phyloP scores from a whole-genome alignment of 2,888 invertebrate genomes.

The Andrena camellia region DNA sequence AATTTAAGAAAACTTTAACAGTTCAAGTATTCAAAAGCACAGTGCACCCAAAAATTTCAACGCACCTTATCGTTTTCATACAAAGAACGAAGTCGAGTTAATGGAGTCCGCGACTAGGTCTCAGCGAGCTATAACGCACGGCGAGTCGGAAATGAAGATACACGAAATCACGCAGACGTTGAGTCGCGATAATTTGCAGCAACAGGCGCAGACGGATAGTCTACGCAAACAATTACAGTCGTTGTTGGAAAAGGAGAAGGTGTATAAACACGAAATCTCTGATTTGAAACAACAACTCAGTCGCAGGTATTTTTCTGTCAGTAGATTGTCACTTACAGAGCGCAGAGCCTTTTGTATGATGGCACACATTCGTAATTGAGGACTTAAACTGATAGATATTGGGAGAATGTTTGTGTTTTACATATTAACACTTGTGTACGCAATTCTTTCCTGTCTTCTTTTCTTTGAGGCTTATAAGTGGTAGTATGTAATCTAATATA shows the following conservation, averaged over 20 bases:
- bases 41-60: background rate
- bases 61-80: background rate
- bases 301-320: conserved; percentile 67
- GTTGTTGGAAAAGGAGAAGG: conserved; percentile 81
- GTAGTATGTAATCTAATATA: too few relatives aligned
- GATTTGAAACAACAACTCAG: conserved; percentile 86
- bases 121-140: conserved; percentile 66
- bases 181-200: conserved; percentile 70
- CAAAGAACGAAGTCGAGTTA: conserved; percentile 78
- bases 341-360: too few relatives aligned
- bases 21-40: background rate
- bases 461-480: too few relatives aligned
- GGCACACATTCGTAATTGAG: background rate
- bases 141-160: conserved; percentile 66
- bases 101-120: conserved; percentile 72
- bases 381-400: too few relatives aligned
- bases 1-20: background rate
- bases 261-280: conserved; percentile 86
- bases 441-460: too few relatives aligned
- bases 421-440: too few relatives aligned
- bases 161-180: conserved; percentile 70
- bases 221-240: conserved; percentile 78
- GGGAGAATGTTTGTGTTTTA: too few relatives aligned
- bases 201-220: conserved; percentile 73
- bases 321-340: background rate